phyloP scores from a whole-genome alignment of 2,888 invertebrate species.

The Chloromyia formosa region DNA sequence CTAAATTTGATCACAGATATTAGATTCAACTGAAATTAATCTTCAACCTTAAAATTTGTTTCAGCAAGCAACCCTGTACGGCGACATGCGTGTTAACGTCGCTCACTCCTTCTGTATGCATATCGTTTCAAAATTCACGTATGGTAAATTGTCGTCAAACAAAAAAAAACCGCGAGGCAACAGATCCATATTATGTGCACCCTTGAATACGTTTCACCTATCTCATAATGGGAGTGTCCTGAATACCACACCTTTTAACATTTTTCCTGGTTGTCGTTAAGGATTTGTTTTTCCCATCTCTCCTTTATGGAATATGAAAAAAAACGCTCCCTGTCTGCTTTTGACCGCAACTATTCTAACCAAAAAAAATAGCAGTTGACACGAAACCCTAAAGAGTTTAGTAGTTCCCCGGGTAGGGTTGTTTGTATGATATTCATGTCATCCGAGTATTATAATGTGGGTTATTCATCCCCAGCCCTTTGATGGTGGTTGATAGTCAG shows the following conservation, averaged over 20 bases:
- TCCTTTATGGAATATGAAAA: slow-evolving; percentile 13
- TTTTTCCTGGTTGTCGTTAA: slow-evolving; percentile 36
- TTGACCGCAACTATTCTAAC: neutral
- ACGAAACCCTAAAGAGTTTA: slow-evolving; percentile 31
- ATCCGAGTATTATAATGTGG: slow-evolving; percentile 35
- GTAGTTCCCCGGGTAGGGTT: slow-evolving; percentile 14
- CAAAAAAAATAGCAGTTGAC: slow-evolving; percentile 21
- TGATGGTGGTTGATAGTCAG: neutral
- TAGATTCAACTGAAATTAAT: too few species aligned
- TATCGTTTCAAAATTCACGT: slow-evolving; percentile 32
- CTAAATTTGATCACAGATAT: too few species aligned
- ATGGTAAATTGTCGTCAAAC: slow-evolving; percentile 34
- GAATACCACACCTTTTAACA: slow-evolving; percentile 28
- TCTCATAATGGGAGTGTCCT: slow-evolving; percentile 30
- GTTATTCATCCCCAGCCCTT: slow-evolving; percentile 5
- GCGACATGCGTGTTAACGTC: neutral
- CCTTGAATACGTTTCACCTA: slow-evolving; percentile 10
- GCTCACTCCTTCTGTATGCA: slow-evolving; percentile 6
- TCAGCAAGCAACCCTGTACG: neutral
- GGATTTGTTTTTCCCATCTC: slow-evolving; percentile 21
- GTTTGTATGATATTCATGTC: slow-evolving; percentile 37
- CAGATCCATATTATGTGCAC: slow-evolving; percentile 8
- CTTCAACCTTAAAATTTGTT: too few species aligned
- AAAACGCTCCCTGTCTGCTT: slow-evolving; percentile 25
- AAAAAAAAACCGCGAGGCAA: neutral